Evolutionary conservation across 1,140 invertebrate species (phyloP).

Genomic region (Armadillidium nasatum): DNA sequence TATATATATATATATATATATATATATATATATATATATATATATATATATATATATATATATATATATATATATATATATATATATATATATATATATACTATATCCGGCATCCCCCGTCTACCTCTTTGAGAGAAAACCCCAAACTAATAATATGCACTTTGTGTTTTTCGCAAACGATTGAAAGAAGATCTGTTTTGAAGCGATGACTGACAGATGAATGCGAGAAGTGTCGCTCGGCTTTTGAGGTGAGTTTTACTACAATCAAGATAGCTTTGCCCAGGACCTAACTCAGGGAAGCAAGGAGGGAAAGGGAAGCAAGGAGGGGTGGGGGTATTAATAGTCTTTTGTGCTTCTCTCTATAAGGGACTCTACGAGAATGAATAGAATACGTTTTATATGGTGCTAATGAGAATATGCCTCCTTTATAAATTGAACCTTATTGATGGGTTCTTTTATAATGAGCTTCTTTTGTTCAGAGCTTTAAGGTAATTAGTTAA

Average conservation of each 20-base stretch:
- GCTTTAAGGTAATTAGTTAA: no score
- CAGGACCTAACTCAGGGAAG: not conserved
- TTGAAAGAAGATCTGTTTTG: not conserved
- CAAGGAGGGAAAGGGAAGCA: not conserved
- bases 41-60: no score
- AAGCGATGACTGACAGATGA: conserved; percentile 2
- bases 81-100: no score
- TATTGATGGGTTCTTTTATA: not conserved
- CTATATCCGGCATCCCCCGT: no score
- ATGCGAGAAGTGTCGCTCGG: not conserved
- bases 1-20: no score
- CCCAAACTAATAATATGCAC: not conserved
- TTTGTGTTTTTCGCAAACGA: not conserved
- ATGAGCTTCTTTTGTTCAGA: no score
- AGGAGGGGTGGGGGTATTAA: not conserved
- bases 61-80: no score
- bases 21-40: no score
- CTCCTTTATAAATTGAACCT: not conserved
- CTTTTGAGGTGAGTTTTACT: not conserved
- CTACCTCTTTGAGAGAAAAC: no score
- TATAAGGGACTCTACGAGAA: no score
- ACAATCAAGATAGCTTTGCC: not conserved
- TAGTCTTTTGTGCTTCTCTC: not conserved
- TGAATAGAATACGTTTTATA: no score
- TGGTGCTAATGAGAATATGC: not conserved